Evolutionary conservation across 2,797 vertebrate genomes (phyloP), one percentile per base, ranked within the genome.

Genomic region (Xyrichtys novacula): DNA sequence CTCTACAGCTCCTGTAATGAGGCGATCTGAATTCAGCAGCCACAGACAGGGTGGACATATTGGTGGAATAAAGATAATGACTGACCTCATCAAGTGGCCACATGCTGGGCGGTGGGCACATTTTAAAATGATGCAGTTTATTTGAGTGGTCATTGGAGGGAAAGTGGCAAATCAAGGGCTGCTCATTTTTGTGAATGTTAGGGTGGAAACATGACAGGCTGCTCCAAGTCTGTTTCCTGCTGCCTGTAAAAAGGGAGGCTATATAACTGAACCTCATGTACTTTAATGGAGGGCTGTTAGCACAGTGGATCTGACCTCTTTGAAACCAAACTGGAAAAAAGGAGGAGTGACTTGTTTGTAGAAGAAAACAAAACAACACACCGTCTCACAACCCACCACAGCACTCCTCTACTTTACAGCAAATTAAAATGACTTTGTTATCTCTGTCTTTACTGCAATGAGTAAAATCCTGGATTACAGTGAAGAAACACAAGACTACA

Each of bases 41-140:
- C 31, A 36, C 25, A 48, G 22, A 42, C 8, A 52, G 22, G 46
- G 26, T 48, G 53, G 57, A 55, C 40, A 67, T 44, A 65, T 49
- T 64, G 48, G 32, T 39, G 52, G 47, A 58, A 78, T 69, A 52
- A 71, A 71, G 50, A 74, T 50, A 71, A 81, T 73, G 53, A 40
- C 50, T 38, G 50, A 63, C 23, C 71, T 61, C 65, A 66, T 70
- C 32, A 67, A 42, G 39, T 56, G 48, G 54, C 40, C 44, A 69
- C 55, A 63, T 58, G 69, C 48, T 60, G 32, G 31, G 26, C 60
- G 34, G 46, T 32, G 55, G 40, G 23, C 40, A 28, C 17, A 36
- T 63, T 53, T 31, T 2, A 47, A 10, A 54, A 55, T 5, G 44
- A 23, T 16, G 9, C 19, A 12, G 26, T 53, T 48, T 38, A 54